These are phyloP conservation scores for Drosophila gunungcola DNA, from an alignment of 1,140 invertebrate genomes.

Conservation along the genomic window DNA sequence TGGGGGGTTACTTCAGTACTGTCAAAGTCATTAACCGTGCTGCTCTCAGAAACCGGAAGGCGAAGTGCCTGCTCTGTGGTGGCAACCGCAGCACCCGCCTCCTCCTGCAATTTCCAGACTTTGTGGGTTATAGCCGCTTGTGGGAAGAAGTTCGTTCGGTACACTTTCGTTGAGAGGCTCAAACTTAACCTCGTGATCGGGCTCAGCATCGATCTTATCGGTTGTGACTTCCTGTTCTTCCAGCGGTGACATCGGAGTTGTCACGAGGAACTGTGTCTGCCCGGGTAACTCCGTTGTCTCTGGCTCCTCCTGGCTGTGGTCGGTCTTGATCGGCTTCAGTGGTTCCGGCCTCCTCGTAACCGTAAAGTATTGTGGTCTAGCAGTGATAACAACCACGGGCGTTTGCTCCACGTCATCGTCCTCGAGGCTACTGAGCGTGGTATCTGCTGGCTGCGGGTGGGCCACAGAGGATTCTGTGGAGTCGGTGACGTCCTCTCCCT, in stretches of 20 bases:
- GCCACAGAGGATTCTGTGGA: constrained; percentile 29
- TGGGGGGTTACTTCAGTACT: constrained; percentile 67
- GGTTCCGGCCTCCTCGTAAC: constrained; percentile 29
- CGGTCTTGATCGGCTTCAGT: constrained; percentile 10
- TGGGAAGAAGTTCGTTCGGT: constrained; percentile 19
- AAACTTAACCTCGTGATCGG: constrained; percentile 49
- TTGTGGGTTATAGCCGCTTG: constrained; percentile 13
- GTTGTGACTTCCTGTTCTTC: constrained; percentile 46
- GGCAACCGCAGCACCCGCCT: not conserved
- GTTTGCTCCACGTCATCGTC: constrained; percentile 41
- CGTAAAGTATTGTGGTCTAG: constrained; percentile 68
- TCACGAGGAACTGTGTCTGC: constrained; percentile 52
- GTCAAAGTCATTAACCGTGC: constrained; percentile 17
- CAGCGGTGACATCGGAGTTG: constrained; percentile 52
- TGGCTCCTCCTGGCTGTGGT: constrained; percentile 36
- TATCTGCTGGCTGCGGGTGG: constrained; percentile 21
- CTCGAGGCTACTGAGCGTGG: constrained; percentile 62
- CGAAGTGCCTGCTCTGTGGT: constrained; percentile 45
- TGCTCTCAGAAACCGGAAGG: constrained; percentile 58
- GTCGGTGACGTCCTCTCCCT: constrained; percentile 34
- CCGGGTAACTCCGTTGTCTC: constrained; percentile 71
- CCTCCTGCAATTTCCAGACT: not conserved
- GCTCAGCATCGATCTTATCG: constrained; percentile 11
- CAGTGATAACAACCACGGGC: constrained; percentile 68
- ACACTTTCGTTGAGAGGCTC: constrained; percentile 56